Base-by-base conservation (phyloP, 2,888 invertebrate species). In the Stegophylla sp. region DNA sequence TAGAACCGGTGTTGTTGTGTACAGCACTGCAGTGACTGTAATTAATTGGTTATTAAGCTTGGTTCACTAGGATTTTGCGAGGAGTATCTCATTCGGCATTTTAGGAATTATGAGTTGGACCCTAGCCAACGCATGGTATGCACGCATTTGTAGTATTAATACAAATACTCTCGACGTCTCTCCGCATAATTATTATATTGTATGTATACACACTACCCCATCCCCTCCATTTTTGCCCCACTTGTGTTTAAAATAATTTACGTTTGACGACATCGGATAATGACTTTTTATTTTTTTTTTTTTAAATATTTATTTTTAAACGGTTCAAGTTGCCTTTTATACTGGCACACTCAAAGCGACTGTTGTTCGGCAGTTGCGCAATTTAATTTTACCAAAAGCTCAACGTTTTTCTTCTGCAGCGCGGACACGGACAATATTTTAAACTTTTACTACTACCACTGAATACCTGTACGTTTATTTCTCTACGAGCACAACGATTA, bases 31-130 rank as follows among this genome's bases (percentile, higher is more conserved):
- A 9, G 72, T n/a, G 26, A 73, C 15, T 48, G 20, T 63, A 63
- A 74, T 74, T 74, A 74, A 73, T 73, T 73, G 61, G 34, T 74
- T 74, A 74, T 74, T 74, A 74, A 74, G 48, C 61, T 74, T 61
- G 74, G 28, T 61, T 45, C 45, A 20, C 13, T 63, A 45, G 61
- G 20, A 20, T 48, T 63, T 74, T 63, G 45, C 61, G 20, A 48
- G 61, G 48, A 10, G 3, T 20, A 45, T 63, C 28, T 63, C 74
- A 34, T 74, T 48, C 20, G 61, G 48, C 28, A 28, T 48, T 74
- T 74, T 15, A 28, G 48, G 61, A 45, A 63, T 74, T 63, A 74
- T 63, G 28, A 74, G 28, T 13, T 73, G 72, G 59, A 28, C 26
- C 26, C 26, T 7, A 26, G 56, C 72, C 59, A 45, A 34, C 34